Conservation (phyloP, 2,797 vertebrate species). For the Tragelaphus eurycerus region DNA sequence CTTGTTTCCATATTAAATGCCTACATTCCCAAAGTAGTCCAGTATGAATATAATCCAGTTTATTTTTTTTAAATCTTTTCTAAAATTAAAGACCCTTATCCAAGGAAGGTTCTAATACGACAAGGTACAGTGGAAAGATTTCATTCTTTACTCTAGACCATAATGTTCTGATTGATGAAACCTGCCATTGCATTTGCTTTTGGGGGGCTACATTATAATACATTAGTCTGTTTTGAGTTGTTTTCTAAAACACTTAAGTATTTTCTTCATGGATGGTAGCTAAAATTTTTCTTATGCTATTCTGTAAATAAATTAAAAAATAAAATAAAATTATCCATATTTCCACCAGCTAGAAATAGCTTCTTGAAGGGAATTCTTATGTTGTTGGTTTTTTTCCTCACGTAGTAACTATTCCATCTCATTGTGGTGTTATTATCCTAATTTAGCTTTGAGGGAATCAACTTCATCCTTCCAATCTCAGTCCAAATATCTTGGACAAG, state of each 20-base stretch:
- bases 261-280: not conserved
- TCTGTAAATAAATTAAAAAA: not conserved
- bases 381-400: not conserved
- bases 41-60: not conserved
- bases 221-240: not conserved
- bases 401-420: not conserved
- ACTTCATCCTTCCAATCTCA: not conserved
- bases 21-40: not conserved
- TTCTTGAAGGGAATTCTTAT: not conserved
- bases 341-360: not conserved
- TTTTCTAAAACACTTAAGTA: not conserved
- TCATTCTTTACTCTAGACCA: not conserved
- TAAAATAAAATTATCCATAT: not conserved
- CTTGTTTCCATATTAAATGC: not conserved
- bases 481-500: not conserved
- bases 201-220: not conserved
- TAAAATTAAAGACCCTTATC: slow-evolving; percentile 17
- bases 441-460: not conserved
- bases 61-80: not conserved
- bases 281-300: not conserved
- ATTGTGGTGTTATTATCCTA: not conserved
- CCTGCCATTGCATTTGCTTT: not conserved
- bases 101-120: not conserved
- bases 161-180: not conserved
- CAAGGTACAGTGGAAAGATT: not conserved